Conservation (phyloP, 2,888 invertebrate genomes). For the Eutolmus rufibarbis region DNA sequence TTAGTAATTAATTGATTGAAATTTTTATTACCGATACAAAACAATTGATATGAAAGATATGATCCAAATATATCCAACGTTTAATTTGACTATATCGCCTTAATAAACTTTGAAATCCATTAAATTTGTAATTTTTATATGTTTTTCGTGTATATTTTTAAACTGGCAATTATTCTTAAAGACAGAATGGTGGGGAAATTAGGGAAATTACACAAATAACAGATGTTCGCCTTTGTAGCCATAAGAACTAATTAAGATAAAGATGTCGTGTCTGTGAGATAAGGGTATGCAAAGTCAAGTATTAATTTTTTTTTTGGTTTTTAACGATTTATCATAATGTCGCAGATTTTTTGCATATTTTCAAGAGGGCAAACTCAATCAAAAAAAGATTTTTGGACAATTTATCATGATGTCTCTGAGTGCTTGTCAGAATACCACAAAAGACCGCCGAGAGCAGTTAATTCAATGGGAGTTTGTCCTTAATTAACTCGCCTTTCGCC, state of each 20-base stretch:
- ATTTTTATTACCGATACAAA: too few relatives aligned
- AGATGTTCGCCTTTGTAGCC: background rate
- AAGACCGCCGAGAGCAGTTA: background rate
- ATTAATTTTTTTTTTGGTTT: background rate
- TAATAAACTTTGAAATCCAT: too few relatives aligned
- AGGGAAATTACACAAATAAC: background rate
- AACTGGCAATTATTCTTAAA: background rate
- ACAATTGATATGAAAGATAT: too few relatives aligned
- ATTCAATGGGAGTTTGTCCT: background rate
- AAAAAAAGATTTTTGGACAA: background rate
- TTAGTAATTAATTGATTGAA: too few relatives aligned
- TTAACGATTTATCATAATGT: background rate
- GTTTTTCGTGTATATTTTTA: too few relatives aligned
- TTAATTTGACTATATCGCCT: too few relatives aligned
- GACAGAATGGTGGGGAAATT: too few relatives aligned
- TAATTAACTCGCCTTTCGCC: background rate
- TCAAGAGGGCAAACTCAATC: background rate
- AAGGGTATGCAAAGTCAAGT: background rate
- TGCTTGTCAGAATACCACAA: background rate
- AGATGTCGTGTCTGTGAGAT: background rate
- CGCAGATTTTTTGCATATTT: background rate
- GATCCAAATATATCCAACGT: too few relatives aligned
- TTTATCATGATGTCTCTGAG: background rate
- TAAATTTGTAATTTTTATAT: too few relatives aligned
- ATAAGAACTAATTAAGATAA: background rate